Evolutionary conservation across 1,140 invertebrate species (phyloP).

Genomic region (Leptinotarsa lineolata): DNA sequence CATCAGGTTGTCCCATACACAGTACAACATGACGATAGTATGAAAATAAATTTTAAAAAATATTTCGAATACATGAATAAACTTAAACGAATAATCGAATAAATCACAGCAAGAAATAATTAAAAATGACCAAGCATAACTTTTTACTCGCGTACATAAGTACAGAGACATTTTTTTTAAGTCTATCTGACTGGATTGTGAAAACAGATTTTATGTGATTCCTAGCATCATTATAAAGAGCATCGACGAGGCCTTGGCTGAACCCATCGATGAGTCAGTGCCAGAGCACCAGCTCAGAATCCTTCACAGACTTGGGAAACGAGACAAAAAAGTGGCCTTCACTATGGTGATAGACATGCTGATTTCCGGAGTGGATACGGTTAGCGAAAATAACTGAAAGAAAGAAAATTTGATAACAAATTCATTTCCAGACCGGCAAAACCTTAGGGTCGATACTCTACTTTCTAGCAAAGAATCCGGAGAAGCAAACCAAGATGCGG

Average conservation of each 20-base stretch:
- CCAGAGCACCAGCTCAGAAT: constrained; percentile 57
- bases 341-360: constrained; percentile 75
- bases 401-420: too few relatives aligned
- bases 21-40: too few relatives aligned
- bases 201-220: not conserved
- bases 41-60: too few relatives aligned
- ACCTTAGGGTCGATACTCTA: constrained; percentile 40
- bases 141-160: too few relatives aligned
- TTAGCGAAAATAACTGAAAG: constrained; percentile 48
- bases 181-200: too few relatives aligned
- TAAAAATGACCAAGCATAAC: too few relatives aligned
- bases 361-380: constrained; percentile 77
- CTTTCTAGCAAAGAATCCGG: constrained; percentile 43
- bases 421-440: constrained; percentile 44
- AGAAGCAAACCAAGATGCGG: constrained; percentile 14
- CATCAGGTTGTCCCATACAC: too few relatives aligned
- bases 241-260: constrained; percentile 54
- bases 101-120: too few relatives aligned
- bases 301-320: constrained; percentile 61
- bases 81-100: too few relatives aligned
- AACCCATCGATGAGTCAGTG: constrained; percentile 44
- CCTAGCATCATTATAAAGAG: constrained; percentile 38
- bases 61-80: too few relatives aligned
- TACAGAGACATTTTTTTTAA: too few relatives aligned
- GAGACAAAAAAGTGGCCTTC: constrained; percentile 61